Percentiles rank a stretch among this genome's conserved stretches.
Evolutionary conservation across 23 tunicate species (phyloP).

Genomic region (Clavelina lepadiformis): DNA sequence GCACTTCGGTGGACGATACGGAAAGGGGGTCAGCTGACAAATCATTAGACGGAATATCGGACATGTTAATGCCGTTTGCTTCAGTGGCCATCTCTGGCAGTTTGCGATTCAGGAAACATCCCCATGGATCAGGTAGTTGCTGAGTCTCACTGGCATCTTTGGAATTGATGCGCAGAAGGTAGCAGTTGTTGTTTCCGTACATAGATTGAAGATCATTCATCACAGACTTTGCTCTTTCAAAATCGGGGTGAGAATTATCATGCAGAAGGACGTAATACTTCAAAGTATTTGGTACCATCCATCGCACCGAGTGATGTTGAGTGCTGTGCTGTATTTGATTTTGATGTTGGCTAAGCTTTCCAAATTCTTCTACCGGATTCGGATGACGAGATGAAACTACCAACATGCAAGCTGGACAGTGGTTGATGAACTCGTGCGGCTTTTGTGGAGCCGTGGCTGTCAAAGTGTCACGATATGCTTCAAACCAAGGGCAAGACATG

Average conservation of each 20-base stretch:
- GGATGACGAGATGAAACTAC: slow-evolving; percentile 92
- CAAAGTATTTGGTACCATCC: slow-evolving; percentile 96
- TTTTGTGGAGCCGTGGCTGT: slow-evolving; percentile 52
- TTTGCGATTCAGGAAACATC: slow-evolving; percentile 38
- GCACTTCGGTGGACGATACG: slow-evolving; percentile 13
- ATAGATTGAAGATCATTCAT: slow-evolving; percentile 61
- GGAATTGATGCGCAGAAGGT: slow-evolving; percentile 70
- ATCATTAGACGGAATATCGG: slow-evolving; percentile 3
- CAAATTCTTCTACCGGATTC: slow-evolving; percentile 79
- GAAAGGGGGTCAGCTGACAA: slow-evolving; percentile 11
- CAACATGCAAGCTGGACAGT: slow-evolving; percentile 66
- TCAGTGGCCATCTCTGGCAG: background rate
- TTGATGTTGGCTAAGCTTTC: slow-evolving; percentile 74
- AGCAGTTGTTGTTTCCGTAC: slow-evolving; percentile 50
- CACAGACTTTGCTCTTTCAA: slow-evolving; percentile 45
- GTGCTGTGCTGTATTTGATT: slow-evolving; percentile 75
- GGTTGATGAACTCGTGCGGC: slow-evolving; percentile 67
- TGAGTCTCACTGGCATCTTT: slow-evolving; percentile 24
- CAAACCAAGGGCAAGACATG: slow-evolving; percentile 87
- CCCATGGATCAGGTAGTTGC: slow-evolving; percentile 72
- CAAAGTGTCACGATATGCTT: slow-evolving; percentile 55
- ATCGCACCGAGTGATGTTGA: slow-evolving; percentile 19
- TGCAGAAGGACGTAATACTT: slow-evolving; percentile 84
- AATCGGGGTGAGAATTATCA: slow-evolving; percentile 64
- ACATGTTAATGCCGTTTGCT: slow-evolving; percentile 21